phyloP scores from a whole-genome alignment of 2,113 vertebrate genomes.

The Nicator chloris region DNA sequence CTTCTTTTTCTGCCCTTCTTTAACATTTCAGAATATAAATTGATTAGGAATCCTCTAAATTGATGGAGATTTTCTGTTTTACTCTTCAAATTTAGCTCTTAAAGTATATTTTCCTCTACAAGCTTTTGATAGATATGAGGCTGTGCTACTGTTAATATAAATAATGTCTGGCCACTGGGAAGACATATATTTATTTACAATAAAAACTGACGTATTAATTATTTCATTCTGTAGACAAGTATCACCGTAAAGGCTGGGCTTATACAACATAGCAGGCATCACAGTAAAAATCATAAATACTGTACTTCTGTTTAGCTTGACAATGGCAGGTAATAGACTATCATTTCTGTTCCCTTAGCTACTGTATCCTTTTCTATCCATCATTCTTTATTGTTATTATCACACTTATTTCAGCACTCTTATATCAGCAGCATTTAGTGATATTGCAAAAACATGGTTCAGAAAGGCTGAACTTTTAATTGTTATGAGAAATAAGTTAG shows the following conservation, averaged over 20 bases:
- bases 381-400: constrained; percentile 66
- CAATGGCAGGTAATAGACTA: constrained; percentile 64
- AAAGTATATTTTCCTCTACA: background rate
- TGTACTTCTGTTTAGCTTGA: constrained; percentile 47
- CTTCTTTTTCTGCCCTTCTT: background rate
- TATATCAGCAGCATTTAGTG: constrained; percentile 69
- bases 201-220: background rate
- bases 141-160: constrained; percentile 2
- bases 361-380: constrained; percentile 53
- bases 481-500: constrained; percentile 78
- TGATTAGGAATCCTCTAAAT: background rate
- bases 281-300: constrained; percentile 55
- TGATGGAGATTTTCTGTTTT: background rate
- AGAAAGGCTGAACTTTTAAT: constrained; percentile 79
- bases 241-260: constrained; percentile 21
- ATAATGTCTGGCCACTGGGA: constrained; percentile 19
- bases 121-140: constrained; percentile 32
- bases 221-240: constrained; percentile 41
- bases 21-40: background rate
- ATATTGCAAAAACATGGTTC: constrained; percentile 59
- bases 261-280: background rate
- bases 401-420: constrained; percentile 64
- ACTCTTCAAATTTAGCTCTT: constrained; percentile 9
- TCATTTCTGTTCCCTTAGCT: constrained; percentile 60
- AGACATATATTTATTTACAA: constrained; percentile 31